These are phyloP conservation scores for Eospalax fontanierii DNA, from an alignment of 2,797 vertebrate genomes.

Conservation along the genomic window DNA sequence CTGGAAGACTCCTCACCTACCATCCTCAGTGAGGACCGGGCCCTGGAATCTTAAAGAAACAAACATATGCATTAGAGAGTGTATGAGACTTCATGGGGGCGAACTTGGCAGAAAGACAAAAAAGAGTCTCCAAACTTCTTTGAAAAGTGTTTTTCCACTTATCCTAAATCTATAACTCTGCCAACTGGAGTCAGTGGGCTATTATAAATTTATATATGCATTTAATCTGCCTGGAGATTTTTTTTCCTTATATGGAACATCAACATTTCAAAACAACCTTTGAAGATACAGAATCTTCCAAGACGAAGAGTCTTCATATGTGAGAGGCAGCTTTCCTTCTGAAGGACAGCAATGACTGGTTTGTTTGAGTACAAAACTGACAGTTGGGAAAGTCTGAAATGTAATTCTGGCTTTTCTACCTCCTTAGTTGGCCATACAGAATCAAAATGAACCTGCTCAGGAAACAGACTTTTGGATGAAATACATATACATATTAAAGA, in stretches of 20 bases:
- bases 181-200: conserved; percentile 86
- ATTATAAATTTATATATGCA: conserved; percentile 87
- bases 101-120: conserved; percentile 82
- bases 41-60: conserved; percentile 58
- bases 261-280: conserved; percentile 88
- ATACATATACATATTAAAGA: conserved; percentile 41
- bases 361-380: conserved; percentile 86
- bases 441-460: conserved; percentile 77
- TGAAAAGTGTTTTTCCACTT: conserved; percentile 84
- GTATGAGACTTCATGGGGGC: conserved; percentile 62
- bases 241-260: conserved; percentile 85
- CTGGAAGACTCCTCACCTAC: conserved; percentile 7
- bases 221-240: conserved; percentile 84
- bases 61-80: conserved; percentile 80
- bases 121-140: conserved; percentile 83
- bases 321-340: conserved; percentile 83
- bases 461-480: conserved; percentile 69
- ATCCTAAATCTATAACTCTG: conserved; percentile 84
- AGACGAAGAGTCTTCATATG: conserved; percentile 74
- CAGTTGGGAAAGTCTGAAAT: conserved; percentile 82
- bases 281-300: conserved; percentile 81
- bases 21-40: conserved; percentile 49
- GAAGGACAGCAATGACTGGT: conserved; percentile 83
- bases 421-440: conserved; percentile 78
- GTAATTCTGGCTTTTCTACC: conserved; percentile 81